Percentiles rank a stretch among this genome's conserved stretches.
These are phyloP conservation scores for Lepidurus arcticus DNA, from an alignment of 1,140 invertebrate genomes.

Conservation along the genomic window DNA sequence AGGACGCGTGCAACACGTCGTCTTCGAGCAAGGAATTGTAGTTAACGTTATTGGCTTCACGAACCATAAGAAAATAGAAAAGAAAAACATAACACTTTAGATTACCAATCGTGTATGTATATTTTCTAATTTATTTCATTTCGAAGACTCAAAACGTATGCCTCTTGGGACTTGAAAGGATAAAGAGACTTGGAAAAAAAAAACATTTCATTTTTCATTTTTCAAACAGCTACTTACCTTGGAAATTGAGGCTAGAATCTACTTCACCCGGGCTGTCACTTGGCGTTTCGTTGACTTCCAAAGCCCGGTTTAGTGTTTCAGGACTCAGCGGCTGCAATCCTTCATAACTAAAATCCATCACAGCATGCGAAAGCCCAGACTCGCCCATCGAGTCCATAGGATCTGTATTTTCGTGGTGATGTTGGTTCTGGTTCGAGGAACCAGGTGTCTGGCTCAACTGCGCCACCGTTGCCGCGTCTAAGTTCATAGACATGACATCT, in stretches of 20 bases:
- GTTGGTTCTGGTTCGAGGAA: not conserved
- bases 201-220: not conserved
- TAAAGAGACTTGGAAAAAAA: not conserved
- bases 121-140: too few relatives aligned
- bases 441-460: not conserved
- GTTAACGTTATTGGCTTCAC: not conserved
- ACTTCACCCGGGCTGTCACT: slow-evolving; percentile 4
- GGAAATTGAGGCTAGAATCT: not conserved
- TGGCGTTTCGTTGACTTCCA: slow-evolving; percentile 8
- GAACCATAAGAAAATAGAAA: not conserved
- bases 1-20: slow-evolving; percentile 5
- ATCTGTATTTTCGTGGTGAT: not conserved
- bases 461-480: not conserved
- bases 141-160: too few relatives aligned
- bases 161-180: not conserved
- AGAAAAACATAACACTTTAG: not conserved
- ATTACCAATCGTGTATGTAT: not conserved
- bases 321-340: not conserved
- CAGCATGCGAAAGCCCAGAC: not conserved
- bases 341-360: not conserved
- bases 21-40: slow-evolving; percentile 11
- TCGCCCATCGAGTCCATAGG: not conserved
- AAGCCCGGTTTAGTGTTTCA: not conserved
- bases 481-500: not conserved
- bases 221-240: not conserved